Conservation (phyloP, 2,888 invertebrate genomes). For the Nysson spinosus region DNA sequence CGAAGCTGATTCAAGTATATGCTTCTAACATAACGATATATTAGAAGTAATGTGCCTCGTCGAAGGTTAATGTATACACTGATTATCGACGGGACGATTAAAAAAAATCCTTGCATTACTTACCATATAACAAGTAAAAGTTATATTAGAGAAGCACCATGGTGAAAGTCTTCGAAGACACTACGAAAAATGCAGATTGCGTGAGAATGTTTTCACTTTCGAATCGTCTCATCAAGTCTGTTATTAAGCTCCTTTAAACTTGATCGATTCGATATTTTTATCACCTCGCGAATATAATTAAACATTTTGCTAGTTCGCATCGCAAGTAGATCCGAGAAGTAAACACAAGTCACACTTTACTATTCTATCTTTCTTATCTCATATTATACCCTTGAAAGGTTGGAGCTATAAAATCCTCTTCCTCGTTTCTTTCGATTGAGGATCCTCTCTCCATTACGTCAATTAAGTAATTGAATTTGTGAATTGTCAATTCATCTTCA, state of each 20-base stretch:
- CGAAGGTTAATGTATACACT: not conserved
- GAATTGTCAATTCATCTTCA: too few species aligned
- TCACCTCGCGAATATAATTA: too few species aligned
- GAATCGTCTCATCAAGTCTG: constrained; percentile 1
- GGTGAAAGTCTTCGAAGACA: constrained; percentile 30
- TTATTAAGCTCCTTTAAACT: constrained; percentile 15
- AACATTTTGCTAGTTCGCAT: too few species aligned
- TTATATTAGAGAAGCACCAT: constrained; percentile 8
- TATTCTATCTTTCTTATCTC: too few species aligned
- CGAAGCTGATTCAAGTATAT: constrained; percentile 17
- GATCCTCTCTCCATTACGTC: too few species aligned
- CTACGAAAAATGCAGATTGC: constrained; percentile 18
- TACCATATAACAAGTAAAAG: constrained; percentile 19
- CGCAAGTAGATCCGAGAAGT: too few species aligned
- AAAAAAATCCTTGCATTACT: not conserved
- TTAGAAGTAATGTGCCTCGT: not conserved
- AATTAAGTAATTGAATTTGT: too few species aligned
- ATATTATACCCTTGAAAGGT: too few species aligned
- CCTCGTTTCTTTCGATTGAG: too few species aligned
- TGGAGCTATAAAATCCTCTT: too few species aligned
- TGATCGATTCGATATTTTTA: constrained; percentile 15
- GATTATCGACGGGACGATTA: not conserved
- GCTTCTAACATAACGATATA: too few species aligned
- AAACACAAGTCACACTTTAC: too few species aligned
- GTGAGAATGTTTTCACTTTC: constrained; percentile 41